A percentile compares a stretch with the other conserved stretches of the same genome.
Conservation (phyloP, 2,113 vertebrate species). For the Alouatta palliata region DNA sequence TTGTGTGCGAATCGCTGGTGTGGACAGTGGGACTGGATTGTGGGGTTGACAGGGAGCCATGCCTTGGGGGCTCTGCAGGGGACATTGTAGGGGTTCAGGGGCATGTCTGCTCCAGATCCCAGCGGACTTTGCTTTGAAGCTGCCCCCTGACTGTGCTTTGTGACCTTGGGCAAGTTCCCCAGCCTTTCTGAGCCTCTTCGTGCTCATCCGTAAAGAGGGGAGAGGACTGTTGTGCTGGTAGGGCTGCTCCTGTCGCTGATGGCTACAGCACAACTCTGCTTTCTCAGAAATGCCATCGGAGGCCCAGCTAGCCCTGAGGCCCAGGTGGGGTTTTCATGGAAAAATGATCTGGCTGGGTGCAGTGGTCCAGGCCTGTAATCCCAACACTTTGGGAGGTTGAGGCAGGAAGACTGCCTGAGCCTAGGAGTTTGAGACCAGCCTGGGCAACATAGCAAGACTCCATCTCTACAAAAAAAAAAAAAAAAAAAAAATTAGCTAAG, state of each 20-base stretch:
- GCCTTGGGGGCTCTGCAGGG: neutral
- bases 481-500: too few species aligned
- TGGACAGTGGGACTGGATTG: neutral
- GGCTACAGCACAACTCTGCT: rapidly evolving
- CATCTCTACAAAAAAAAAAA: too few species aligned
- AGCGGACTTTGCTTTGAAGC: neutral
- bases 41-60: neutral
- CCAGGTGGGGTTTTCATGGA: neutral
- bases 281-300: neutral
- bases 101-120: neutral
- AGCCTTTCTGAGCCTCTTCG: neutral
- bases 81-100: rapidly evolving
- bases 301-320: neutral
- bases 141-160: neutral
- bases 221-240: too few species aligned
- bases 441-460: too few species aligned
- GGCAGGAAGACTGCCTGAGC: neutral
- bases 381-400: neutral
- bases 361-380: neutral
- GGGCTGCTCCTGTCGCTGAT: neutral
- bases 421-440: neutral
- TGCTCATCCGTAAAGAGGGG: neutral
- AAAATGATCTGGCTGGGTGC: neutral
- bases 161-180: neutral
- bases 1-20: rapidly evolving